Evolutionary conservation across 2,797 vertebrate genomes (phyloP).

Genomic region (Knipowitschia caucasica): DNA sequence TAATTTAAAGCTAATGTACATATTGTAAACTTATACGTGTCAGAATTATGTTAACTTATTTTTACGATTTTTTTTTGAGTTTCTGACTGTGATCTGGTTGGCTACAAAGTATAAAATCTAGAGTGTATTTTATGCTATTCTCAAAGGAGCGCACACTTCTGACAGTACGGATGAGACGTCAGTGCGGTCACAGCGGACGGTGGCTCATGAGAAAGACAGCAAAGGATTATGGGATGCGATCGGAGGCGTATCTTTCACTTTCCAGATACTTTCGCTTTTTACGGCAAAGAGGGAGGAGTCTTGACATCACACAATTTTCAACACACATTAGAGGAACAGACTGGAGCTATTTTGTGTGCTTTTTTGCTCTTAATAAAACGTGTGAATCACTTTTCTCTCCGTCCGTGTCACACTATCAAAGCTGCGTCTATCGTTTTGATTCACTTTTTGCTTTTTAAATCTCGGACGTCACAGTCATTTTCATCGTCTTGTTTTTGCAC

Average conservation of each 20-base stretch:
- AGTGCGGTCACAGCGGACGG: conserved; percentile 33
- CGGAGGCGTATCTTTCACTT: conserved; percentile 51
- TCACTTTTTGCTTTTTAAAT: conserved; percentile 11
- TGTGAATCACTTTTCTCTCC: conserved; percentile 21
- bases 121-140: conserved; percentile 62
- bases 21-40: conserved; percentile 84
- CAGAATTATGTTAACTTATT: conserved; percentile 83
- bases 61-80: conserved; percentile 66
- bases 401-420: conserved; percentile 12
- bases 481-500: conserved; percentile 15
- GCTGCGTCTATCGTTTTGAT: conserved; percentile 10
- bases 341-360: conserved; percentile 51
- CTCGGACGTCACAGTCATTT: conserved; percentile 21
- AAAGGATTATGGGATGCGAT: conserved; percentile 33
- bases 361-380: conserved; percentile 45
- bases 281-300: conserved; percentile 33
- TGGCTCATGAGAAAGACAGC: conserved; percentile 44
- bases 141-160: conserved; percentile 43
- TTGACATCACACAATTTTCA: conserved; percentile 19
- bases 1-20: conserved; percentile 82
- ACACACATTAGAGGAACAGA: conserved; percentile 37
- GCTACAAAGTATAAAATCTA: conserved; percentile 58
- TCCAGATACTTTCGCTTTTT: conserved; percentile 58
- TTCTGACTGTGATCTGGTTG: conserved; percentile 68
- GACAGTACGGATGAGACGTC: conserved; percentile 52